phyloP scores from a whole-genome alignment of 2,797 vertebrate genomes.

The Sebastes dallii region DNA sequence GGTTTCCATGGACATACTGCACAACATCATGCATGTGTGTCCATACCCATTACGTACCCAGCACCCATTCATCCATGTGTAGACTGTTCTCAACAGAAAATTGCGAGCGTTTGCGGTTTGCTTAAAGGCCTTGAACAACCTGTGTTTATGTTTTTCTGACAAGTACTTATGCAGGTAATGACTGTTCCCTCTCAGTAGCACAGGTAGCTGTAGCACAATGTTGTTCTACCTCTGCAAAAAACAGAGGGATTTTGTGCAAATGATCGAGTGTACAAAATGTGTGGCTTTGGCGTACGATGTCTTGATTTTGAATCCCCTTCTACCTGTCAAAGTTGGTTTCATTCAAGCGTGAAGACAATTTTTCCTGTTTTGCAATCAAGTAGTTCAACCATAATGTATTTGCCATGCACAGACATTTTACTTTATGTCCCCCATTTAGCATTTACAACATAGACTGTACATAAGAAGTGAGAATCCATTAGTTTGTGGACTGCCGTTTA shows the following conservation, averaged over 20 bases:
- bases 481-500: rapidly evolving
- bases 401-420: background rate
- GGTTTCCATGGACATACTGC: slow-evolving; percentile 7
- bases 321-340: background rate
- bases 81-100: slow-evolving; percentile 8
- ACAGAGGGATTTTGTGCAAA: background rate
- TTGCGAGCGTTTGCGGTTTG: background rate
- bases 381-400: background rate
- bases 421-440: background rate
- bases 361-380: background rate
- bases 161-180: background rate
- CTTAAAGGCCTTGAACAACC: background rate
- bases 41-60: slow-evolving; percentile 4
- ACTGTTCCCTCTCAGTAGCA: background rate
- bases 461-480: no score
- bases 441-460: background rate
- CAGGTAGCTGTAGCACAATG: background rate
- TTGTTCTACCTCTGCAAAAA: background rate
- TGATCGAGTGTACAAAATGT: background rate
- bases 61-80: slow-evolving; percentile 17
- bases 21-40: background rate
- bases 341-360: background rate
- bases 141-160: background rate
- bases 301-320: background rate
- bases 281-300: background rate